Evolutionary conservation across 2,888 invertebrate species (phyloP), one percentile per base, ranked within the genome.

Genomic region (Dorcus hopei): DNA sequence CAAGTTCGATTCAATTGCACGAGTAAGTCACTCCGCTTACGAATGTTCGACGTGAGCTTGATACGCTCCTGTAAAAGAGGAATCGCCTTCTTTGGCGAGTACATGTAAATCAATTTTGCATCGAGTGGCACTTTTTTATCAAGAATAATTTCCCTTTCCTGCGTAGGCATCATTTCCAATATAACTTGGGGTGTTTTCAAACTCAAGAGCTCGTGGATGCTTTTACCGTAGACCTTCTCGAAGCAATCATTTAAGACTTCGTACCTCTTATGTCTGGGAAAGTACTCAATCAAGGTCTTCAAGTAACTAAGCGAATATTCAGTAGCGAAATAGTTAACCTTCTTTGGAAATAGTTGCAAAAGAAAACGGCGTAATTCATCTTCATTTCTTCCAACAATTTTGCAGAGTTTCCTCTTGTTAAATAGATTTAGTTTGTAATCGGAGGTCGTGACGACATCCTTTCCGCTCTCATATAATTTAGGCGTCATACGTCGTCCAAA

Each of bases 401-500:
- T 9, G 52, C 42, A 40, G 16, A 59, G 19, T 23, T 39, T 52
- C 14, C 49, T 54, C 9, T 23, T 40, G 9, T 52, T 33, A 7
- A 65, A 54, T 9, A 33, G 9, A 19, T 47, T 8, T 26, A 47
- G 40, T 38, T 47, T 54, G 4, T 51, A 33, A 4, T 42, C 16
- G 1, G 52, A 41, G n/a, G 56, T 23, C 14, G 45, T 26, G 7
- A 65, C 38, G 9, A 65, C 9, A 19, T 54, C 40, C 1, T 58
- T 50, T 5, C 54, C 57, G 39, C 58, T 14, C 41, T 14, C 42
- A 19, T 40, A 51, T 54, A 60, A 49, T 47, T 54, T 60, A 45
- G 59, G 53, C 23, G 59, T 58, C 7, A 52, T n/a, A 23, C 57
- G 55, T 33, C 51, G 50, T 3, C 65, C 65, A 48, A 58, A 40